Conservation (phyloP, 2,888 invertebrate genomes). For the Pyrochroa serraticornis region DNA sequence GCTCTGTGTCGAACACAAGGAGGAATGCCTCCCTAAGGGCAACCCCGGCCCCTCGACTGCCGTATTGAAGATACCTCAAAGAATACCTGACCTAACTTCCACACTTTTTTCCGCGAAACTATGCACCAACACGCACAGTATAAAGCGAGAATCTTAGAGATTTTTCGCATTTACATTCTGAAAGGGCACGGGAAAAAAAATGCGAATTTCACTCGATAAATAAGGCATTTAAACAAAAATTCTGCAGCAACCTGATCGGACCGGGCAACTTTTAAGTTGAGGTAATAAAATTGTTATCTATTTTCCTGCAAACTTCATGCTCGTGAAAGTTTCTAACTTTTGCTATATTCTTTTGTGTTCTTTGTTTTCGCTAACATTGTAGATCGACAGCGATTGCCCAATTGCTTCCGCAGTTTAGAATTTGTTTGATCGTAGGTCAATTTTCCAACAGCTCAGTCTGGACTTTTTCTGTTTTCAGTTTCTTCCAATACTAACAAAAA, state of each 20-base stretch:
- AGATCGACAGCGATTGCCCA: not conserved
- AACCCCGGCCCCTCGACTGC: constrained; percentile 6
- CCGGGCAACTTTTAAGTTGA: constrained; percentile 14
- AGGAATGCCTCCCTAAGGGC: constrained; percentile 28
- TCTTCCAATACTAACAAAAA: too few relatives aligned
- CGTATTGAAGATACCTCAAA: constrained; percentile 25
- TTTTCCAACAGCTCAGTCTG: too few relatives aligned
- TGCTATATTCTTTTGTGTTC: constrained; percentile 17
- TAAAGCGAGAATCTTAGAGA: constrained; percentile 16
- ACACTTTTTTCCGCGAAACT: constrained; percentile 7
- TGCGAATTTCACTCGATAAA: constrained; percentile 1
- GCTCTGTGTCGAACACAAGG: constrained; percentile 32
- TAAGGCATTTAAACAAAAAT: too few relatives aligned
- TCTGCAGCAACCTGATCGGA: too few relatives aligned
- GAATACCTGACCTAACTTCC: constrained; percentile 23
- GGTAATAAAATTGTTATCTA: constrained; percentile 31
- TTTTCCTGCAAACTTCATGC: constrained; percentile 19
- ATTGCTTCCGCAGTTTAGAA: not conserved
- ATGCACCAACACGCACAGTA: constrained; percentile 4
- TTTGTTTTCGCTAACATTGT: not conserved
- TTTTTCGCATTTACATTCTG: constrained; percentile 11
- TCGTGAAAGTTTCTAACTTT: constrained; percentile 23
- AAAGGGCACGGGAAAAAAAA: not conserved
- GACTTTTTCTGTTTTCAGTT: too few relatives aligned
- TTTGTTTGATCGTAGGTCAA: too few relatives aligned